Evolutionary conservation across 1,140 invertebrate species (phyloP), one percentile per base, ranked within the genome.

Genomic region (Bombus superbus): DNA sequence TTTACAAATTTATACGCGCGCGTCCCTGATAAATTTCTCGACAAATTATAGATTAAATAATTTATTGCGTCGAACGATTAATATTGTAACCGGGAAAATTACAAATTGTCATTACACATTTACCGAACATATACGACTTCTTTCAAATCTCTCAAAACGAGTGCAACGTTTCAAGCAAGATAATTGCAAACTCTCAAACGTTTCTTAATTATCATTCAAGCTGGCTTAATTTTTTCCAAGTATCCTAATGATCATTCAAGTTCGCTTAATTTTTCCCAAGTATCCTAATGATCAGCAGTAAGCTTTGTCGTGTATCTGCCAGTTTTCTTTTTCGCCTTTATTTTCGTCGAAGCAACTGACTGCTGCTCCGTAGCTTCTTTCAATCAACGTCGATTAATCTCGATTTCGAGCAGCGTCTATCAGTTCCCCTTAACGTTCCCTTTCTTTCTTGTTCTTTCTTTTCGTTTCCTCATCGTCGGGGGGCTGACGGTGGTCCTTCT

Each of bases 371-470:
- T 81, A 86, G 75, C 89, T 88, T 90, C 89, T 84, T 92, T 91
- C 90, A 89, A 91, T 92, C 89, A 91, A 91, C 85, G 87, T 91
- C 91, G 89, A 92, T 92, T 92, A 92, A 92, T 92, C 91, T 92
- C 91, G 89, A 92, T 92, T 92, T 91, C 81, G 81, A 53, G 15
- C 75, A 42, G 62, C 76, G 79, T 89, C 83, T 87, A 78, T 69
- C 62, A 38, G 80, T 32, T 53, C 59, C 64, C 81, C 75, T 59
- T 38, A 80, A 44, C 59, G 53, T 82, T 59, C 59, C 68, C 64
- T 13, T n/a, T 59, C 42, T 75, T 80, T 75, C 32, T 62, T 35
- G 13, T 40, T 22, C 38, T 15, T 76, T 44, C 10, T 59, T 38
- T 40, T 72, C 77, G 5, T 42, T 25, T 69, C 57, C 44, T 57